phyloP scores from a whole-genome alignment of 2,888 invertebrate genomes.

The Agrenia bidenticulata region DNA sequence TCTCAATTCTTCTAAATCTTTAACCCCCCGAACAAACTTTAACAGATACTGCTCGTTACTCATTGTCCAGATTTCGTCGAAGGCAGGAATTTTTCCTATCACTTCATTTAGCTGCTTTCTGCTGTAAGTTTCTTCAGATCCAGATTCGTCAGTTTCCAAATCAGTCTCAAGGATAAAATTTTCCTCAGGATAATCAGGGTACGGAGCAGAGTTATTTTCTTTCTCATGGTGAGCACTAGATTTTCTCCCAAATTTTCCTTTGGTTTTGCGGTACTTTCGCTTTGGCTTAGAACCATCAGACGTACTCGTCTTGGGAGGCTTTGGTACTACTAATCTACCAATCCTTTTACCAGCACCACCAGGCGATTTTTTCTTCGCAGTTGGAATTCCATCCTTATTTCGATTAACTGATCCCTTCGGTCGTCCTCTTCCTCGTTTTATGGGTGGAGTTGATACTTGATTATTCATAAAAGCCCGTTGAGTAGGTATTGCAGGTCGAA shows the following conservation, averaged over 20 bases:
- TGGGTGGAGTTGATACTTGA: conserved; percentile 12
- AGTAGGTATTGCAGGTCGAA: neutral
- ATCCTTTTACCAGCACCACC: conserved; percentile 14
- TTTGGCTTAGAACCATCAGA: conserved; percentile 21
- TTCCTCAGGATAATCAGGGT: conserved; percentile 10
- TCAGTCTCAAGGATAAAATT: conserved; percentile 68
- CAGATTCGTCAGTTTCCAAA: conserved; percentile 68
- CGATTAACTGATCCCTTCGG: conserved; percentile 36
- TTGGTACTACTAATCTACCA: conserved; percentile 13
- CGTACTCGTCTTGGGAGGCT: conserved; percentile 11
- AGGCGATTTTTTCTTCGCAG: conserved; percentile 37
- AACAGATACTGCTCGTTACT: conserved; percentile 48
- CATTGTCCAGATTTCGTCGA: conserved; percentile 49
- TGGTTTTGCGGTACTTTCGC: conserved; percentile 30
- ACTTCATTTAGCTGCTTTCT: conserved; percentile 43
- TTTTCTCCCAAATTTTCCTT: conserved; percentile 36
- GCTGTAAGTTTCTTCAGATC: conserved; percentile 47
- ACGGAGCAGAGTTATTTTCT: conserved; percentile 7
- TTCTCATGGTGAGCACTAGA: conserved; percentile 17
- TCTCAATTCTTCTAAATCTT: conserved; percentile 41
- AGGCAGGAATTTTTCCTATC: conserved; percentile 29
- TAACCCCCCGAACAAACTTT: conserved; percentile 45
- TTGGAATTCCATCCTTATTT: conserved; percentile 36
- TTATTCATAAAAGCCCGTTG: neutral
- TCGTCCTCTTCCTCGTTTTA: conserved; percentile 35